These are phyloP conservation scores for Phylloscopus whistleri DNA, from an alignment of 2,113 vertebrate genomes.

Conservation along the genomic window DNA sequence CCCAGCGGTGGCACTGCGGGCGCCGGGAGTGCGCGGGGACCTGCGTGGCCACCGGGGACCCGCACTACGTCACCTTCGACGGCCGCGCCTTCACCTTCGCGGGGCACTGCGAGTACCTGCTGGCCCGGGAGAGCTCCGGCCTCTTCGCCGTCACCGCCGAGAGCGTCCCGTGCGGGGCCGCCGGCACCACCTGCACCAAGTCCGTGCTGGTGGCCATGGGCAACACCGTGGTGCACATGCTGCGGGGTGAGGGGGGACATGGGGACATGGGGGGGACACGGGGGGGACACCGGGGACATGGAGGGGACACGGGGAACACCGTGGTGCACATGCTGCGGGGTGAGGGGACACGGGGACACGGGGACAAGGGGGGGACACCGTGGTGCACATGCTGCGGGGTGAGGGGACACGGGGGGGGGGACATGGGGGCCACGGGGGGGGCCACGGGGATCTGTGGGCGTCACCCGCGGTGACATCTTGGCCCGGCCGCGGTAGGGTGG, in stretches of 20 bases:
- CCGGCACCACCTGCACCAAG: slow-evolving; percentile 88
- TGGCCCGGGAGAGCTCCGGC: slow-evolving; percentile 76
- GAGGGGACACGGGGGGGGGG: not conserved
- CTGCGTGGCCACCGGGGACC: slow-evolving; percentile 88
- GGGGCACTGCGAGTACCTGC: slow-evolving; percentile 89
- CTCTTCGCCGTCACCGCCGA: slow-evolving; percentile 81
- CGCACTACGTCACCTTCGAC: slow-evolving; percentile 90
- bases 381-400: too few species aligned
- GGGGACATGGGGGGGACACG: too few species aligned
- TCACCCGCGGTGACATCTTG: not conserved
- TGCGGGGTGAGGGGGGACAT: too few species aligned
- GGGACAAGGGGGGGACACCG: too few species aligned
- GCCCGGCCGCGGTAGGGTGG: not conserved
- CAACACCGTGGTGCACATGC: slow-evolving; percentile 81
- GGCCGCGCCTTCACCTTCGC: slow-evolving; percentile 84
- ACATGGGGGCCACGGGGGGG: not conserved
- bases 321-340: too few species aligned
- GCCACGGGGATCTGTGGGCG: not conserved
- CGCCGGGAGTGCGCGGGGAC: slow-evolving; percentile 71
- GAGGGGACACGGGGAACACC: too few species aligned
- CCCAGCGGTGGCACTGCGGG: slow-evolving; percentile 82
- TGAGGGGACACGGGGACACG: too few species aligned
- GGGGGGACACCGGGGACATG: too few species aligned
- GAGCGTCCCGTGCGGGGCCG: slow-evolving; percentile 87
- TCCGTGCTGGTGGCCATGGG: slow-evolving; percentile 82